A percentile compares a stretch with the other conserved stretches of the same genome.
Evolutionary conservation across 2,113 vertebrate genomes (phyloP).

Genomic region (Girardinichthys multiradiatus): DNA sequence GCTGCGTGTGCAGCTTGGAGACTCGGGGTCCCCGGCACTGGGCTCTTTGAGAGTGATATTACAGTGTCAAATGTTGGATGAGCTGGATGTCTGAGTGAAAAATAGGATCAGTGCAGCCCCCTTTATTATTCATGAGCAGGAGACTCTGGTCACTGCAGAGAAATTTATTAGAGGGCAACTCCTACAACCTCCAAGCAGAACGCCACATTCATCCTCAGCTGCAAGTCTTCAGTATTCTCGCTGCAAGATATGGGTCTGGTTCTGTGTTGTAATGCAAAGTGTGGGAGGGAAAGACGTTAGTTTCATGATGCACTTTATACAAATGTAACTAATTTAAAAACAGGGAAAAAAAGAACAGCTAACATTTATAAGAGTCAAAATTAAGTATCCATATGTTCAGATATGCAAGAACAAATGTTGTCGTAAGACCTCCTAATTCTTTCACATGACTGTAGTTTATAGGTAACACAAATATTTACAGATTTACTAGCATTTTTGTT

Average conservation of each 20-base stretch:
- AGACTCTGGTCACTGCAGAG: conserved; percentile 59
- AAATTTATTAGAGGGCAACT: conserved; percentile 56
- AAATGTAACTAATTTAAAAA: no score
- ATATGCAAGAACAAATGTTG: no score
- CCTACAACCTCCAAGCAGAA: conserved; percentile 41
- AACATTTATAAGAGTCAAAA: no score
- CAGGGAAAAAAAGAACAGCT: no score
- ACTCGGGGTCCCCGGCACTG: not conserved
- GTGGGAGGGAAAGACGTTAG: not conserved
- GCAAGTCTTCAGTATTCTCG: conserved; percentile 1
- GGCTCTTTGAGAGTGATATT: conserved; percentile 37
- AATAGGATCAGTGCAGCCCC: conserved; percentile 49
- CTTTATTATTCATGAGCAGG: conserved; percentile 72
- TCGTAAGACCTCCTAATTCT: no score
- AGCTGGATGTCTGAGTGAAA: conserved; percentile 54
- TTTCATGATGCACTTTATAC: not conserved
- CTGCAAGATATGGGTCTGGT: conserved; percentile 3
- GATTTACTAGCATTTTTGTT: no score
- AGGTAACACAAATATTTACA: no score
- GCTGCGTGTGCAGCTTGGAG: conserved; percentile 2
- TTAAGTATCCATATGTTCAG: no score
- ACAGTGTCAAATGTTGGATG: conserved; percentile 50
- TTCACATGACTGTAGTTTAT: no score
- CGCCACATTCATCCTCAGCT: conserved; percentile 5
- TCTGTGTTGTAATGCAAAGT: conserved; percentile 2